Conservation (phyloP, 2,113 vertebrate genomes). For the Forbesichthys agassizii region DNA sequence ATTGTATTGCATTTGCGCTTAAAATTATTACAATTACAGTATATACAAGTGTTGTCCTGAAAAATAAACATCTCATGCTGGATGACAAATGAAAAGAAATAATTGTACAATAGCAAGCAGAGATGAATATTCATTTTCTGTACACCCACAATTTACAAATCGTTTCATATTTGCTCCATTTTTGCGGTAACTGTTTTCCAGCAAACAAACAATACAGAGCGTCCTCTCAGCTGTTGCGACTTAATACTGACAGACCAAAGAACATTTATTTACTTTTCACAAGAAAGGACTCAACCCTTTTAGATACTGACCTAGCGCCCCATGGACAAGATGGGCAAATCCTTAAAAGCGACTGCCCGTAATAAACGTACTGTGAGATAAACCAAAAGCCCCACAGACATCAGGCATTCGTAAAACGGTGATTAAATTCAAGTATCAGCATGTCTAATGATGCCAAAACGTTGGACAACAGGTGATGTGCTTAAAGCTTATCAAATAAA, state of each 20-base stretch:
- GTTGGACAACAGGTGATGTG: slow-evolving; percentile 52
- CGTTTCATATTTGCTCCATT: slow-evolving; percentile 22
- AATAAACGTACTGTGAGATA: slow-evolving; percentile 17
- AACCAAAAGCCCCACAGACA: slow-evolving; percentile 16
- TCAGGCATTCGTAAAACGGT: slow-evolving; percentile 28
- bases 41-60: slow-evolving; percentile 91
- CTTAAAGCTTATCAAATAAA: slow-evolving; percentile 69
- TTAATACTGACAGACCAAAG: background rate
- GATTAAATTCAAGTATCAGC: slow-evolving; percentile 60
- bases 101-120: slow-evolving; percentile 80
- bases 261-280: slow-evolving; percentile 8
- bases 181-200: slow-evolving; percentile 21
- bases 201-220: slow-evolving; percentile 12
- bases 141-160: slow-evolving; percentile 74
- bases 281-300: background rate
- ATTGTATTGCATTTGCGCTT: slow-evolving; percentile 99
- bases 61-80: slow-evolving; percentile 99
- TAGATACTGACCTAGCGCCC: background rate
- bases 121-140: slow-evolving; percentile 71
- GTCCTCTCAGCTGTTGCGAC: slow-evolving; percentile 10
- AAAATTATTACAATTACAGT: slow-evolving; percentile 95
- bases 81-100: slow-evolving; percentile 84
- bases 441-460: slow-evolving; percentile 35
- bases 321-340: background rate
- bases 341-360: slow-evolving; percentile 4